Evolutionary conservation across 2,888 invertebrate genomes (phyloP).

Genomic region (Schizaphis graminum): DNA sequence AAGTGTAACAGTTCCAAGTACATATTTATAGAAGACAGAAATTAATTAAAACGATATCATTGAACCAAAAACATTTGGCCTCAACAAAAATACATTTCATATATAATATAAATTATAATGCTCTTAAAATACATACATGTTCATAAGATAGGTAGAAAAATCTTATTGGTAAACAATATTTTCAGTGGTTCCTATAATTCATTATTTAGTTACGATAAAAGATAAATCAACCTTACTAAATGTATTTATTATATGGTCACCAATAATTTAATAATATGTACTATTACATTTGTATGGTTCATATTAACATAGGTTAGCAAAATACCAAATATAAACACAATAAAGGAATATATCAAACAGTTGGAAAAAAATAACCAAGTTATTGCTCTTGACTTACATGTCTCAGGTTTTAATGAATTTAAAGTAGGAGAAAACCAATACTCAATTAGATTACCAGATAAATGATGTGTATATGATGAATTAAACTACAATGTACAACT

Average conservation of each 20-base stretch:
- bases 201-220: not conserved
- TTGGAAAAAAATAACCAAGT: not conserved
- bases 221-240: not conserved
- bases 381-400: not conserved
- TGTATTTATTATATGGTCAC: not conserved
- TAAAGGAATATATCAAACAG: not conserved
- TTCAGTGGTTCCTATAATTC: not conserved
- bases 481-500: not conserved
- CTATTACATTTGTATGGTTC: not conserved
- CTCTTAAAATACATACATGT: not conserved
- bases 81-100: not conserved
- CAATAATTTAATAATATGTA: not conserved
- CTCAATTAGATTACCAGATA: not conserved
- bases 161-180: not conserved
- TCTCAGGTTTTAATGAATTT: not conserved
- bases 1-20: not conserved
- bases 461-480: not conserved
- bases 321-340: not conserved
- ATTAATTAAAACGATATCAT: not conserved
- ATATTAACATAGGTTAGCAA: not conserved
- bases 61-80: not conserved
- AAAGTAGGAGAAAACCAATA: not conserved
- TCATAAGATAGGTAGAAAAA: not conserved
- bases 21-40: not conserved
- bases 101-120: not conserved